phyloP scores from a whole-genome alignment of 2,797 vertebrate genomes.

The Acrossocheilus wenchowensis region DNA sequence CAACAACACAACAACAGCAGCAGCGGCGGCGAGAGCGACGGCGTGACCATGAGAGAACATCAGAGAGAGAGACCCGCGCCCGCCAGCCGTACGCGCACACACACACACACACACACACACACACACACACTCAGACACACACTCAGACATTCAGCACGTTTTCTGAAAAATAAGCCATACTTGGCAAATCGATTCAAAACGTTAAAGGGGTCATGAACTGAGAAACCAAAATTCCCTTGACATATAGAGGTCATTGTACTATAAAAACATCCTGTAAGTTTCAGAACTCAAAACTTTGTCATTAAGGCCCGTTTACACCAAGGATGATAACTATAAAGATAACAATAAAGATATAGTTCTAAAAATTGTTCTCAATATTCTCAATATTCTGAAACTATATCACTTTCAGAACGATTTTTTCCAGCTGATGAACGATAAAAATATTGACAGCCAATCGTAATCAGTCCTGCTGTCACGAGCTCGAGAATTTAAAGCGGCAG shows the following conservation, averaged over 20 bases:
- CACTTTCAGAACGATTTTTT: too few species aligned
- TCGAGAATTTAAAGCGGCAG: too few species aligned
- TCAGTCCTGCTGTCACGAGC: too few species aligned
- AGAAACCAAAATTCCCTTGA: not conserved
- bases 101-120: not conserved
- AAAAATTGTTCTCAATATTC: too few species aligned
- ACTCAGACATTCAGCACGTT: not conserved
- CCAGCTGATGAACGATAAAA: too few species aligned
- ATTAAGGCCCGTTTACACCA: too few species aligned
- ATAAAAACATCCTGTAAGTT: not conserved
- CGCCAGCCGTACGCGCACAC: constrained; percentile 80
- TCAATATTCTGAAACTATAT: too few species aligned
- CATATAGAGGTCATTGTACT: not conserved
- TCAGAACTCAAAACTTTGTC: not conserved
- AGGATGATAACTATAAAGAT: too few species aligned
- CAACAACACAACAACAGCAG: constrained; percentile 25
- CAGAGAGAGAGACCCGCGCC: constrained; percentile 74
- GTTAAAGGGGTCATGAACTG: not conserved
- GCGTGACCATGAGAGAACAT: constrained; percentile 76
- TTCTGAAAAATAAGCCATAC: not conserved
- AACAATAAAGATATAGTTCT: too few species aligned
- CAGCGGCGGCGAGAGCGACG: constrained; percentile 79
- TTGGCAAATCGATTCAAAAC: not conserved
- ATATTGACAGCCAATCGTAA: too few species aligned
- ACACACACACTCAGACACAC: constrained; percentile 33